Evolutionary conservation across 2,797 vertebrate genomes (phyloP).

Genomic region (Cheirogaleus major): DNA sequence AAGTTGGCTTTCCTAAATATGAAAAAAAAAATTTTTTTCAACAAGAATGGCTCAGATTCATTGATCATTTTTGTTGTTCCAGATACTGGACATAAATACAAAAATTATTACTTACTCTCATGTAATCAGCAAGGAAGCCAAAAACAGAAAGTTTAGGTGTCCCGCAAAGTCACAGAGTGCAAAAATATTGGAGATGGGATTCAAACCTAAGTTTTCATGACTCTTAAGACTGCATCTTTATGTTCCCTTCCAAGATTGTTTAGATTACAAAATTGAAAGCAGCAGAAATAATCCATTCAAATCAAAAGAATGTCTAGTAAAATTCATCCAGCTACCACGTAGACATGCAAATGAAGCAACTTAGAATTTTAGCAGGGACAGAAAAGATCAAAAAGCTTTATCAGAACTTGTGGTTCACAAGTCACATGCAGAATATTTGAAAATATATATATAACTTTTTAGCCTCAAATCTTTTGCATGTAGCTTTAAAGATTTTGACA

Average conservation of each 20-base stretch:
- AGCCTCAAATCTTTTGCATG: neutral
- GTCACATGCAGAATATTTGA: neutral
- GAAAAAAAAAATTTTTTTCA: neutral
- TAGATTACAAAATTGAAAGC: neutral
- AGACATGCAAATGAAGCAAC: neutral
- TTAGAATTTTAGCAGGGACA: neutral
- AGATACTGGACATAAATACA: neutral
- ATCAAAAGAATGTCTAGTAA: neutral
- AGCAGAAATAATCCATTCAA: neutral
- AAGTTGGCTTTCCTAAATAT: neutral
- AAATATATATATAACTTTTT: neutral
- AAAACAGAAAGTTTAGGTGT: neutral
- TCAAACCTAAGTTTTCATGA: neutral
- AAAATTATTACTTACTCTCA: neutral
- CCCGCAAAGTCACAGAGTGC: neutral
- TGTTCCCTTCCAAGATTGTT: neutral
- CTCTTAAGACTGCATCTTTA: neutral
- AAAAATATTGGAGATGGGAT: neutral
- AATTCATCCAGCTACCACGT: neutral
- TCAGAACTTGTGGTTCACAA: neutral
- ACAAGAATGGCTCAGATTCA: neutral
- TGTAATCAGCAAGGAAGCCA: neutral
- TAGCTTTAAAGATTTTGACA: neutral
- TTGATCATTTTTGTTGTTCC: neutral
- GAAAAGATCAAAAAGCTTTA: neutral